phyloP scores from a whole-genome alignment of 2,888 invertebrate species.

The Acanthococcus lagerstroemiae region DNA sequence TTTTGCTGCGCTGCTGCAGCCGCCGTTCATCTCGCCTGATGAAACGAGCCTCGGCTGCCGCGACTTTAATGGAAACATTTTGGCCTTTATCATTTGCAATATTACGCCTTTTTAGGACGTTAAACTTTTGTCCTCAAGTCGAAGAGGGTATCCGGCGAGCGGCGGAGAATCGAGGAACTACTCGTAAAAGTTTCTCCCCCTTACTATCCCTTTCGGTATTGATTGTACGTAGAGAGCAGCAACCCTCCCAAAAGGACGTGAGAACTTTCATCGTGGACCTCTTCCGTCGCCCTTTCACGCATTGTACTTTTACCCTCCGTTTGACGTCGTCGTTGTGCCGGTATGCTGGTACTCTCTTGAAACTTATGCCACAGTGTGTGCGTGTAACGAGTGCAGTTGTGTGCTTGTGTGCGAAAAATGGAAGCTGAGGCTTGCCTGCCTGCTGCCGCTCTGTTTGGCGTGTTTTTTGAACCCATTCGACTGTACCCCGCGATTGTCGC shows the following conservation, averaged over 20 bases:
- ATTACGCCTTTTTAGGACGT: neutral
- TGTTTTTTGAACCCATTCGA: no score
- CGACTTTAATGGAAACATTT: neutral
- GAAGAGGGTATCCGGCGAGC: neutral
- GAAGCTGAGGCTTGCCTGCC: no score
- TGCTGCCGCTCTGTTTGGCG: no score
- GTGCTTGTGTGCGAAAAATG: no score
- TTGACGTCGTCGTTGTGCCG: no score
- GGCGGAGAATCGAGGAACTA: neutral
- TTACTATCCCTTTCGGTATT: conserved; percentile 1
- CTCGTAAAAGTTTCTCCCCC: conserved; percentile 9
- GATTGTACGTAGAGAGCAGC: neutral
- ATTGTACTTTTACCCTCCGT: neutral
- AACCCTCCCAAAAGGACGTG: conserved; percentile 6
- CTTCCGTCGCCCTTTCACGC: conserved; percentile 2
- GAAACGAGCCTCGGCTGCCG: no score
- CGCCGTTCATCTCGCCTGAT: no score
- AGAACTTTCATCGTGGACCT: conserved; percentile 4
- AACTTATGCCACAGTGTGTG: no score
- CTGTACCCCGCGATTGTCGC: no score
- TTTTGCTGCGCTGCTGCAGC: no score
- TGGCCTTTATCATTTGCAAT: neutral
- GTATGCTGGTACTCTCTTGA: no score
- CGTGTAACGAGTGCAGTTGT: no score
- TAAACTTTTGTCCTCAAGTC: conserved; percentile 10